Evolutionary conservation across 2,888 invertebrate genomes (phyloP), one percentile per base, ranked within the genome.

Genomic region (Rhyacophila evoluta): DNA sequence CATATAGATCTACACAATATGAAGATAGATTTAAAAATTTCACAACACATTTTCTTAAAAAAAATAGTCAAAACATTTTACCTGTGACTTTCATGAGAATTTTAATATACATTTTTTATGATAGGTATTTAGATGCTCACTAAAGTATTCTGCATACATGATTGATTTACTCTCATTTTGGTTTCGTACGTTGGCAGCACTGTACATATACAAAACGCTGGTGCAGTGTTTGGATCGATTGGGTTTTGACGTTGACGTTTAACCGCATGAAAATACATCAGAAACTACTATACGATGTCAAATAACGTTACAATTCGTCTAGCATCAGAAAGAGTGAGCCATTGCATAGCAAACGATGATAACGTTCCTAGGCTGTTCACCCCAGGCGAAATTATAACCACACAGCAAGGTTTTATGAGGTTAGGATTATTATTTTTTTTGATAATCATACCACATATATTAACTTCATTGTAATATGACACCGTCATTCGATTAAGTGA

Each of bases 381-480:
- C 2, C 97, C 98, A 0, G 97, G 98, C 11, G 95, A 97, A 90
- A 92, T 95, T 83, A 94, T 98, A 79, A 94, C 95, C 72, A 92
- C 93, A 75, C 94, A 96, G 86, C 91, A 93, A 84, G 95, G 95
- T 84, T 95, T 94, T 87, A 94, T 97, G 93, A 93, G 95, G 96
- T 95, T 87, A 85, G 84, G 81, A 68, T 75, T 25, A 15, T 69
- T 68, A 19, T 67, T 15, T 28, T 2, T 8, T 6, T 8, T 29
- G 6, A 25, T 75, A 11, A 11, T 3, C 39, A 3, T n/a, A 5
- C 10, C 2, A 28, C 10, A n/a, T 8, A 41, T n/a, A 76, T 19
- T 37, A 25, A 28, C 15, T n/a, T 36, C 12, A 69, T 10, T 69
- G 28, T 72, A 41, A 12, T 80, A 72, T 29, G 68, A 29, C n/a